Base-by-base conservation (phyloP, 35 echinoderm and acorn worm genomes). In the Strongylocentrotus purpuratus region DNA sequence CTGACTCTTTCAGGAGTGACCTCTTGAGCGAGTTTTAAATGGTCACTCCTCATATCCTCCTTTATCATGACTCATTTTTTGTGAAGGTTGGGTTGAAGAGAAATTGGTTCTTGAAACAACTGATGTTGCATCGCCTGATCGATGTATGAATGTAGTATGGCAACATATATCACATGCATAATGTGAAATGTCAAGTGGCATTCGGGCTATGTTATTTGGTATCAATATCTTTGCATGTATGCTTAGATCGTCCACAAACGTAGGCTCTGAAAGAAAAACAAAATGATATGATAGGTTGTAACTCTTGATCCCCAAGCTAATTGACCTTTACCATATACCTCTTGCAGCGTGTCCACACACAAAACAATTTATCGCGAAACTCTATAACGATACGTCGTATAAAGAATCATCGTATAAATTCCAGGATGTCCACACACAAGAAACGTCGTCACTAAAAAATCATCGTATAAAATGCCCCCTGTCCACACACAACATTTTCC, bases 181-280 rank as follows among this genome's bases (percentile, higher is more conserved):
- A 78, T 28, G 65, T 78, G 65, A 78, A 78, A 78, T 78, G 65
- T 78, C 65, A 78, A 78, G 65, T 78, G 65, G n/a, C 65, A 78
- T 78, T 78, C 8, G 28, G 18, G 65, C 65, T 28, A 22, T 20
- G 22, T 70, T 78, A 78, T 78, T n/a, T 78, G 65, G 65, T 78
- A 78, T 78, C 65, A n/a, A n/a, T 78, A 78, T 78, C 65, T 78
- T 78, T 78, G 7, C 3, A 78, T n/a, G 4, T 55, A 9, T 78
- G 65, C 65, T 3, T 78, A 78, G 18, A 78, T 78, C 28, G n/a
- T 78, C 65, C 7, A 28, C 65, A 25, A 78, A 78, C 65, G 14
- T 1, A 22, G 28, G 65, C 65, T 28, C 20, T 22, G 11, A 78
- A 28, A n/a, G 65, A 78, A 78, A 78, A 78, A 70, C 4, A 22